phyloP scores from a whole-genome alignment of 2,888 invertebrate species.

The Nemoura dubitans region DNA sequence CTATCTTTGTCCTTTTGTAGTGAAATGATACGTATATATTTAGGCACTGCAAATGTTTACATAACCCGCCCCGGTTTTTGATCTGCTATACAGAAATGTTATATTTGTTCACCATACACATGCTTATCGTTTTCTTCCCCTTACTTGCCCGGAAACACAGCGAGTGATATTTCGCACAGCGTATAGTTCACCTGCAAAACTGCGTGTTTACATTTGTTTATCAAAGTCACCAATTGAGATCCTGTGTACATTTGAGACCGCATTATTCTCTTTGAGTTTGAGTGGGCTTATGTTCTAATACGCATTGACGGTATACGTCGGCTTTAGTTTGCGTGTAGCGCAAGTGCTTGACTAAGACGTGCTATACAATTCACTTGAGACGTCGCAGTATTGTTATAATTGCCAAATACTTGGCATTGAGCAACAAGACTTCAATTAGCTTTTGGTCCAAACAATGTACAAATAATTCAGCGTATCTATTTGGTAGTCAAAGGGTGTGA shows the following conservation, averaged over 20 bases:
- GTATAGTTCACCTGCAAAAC: background rate
- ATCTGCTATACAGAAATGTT: no score
- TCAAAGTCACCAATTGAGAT: constrained; percentile 39
- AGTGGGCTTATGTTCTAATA: constrained; percentile 24
- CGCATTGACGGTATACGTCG: background rate
- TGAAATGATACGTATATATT: no score
- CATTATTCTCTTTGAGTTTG: constrained; percentile 42
- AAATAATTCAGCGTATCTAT: constrained; percentile 13
- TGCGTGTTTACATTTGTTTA: constrained; percentile 34
- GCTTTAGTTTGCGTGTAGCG: background rate
- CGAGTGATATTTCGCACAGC: background rate
- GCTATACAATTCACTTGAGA: constrained; percentile 9
- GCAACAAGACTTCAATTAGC: constrained; percentile 30
- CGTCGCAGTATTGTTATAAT: constrained; percentile 25
- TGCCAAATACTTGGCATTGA: constrained; percentile 28
- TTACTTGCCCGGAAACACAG: background rate
- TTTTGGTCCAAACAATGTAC: constrained; percentile 28
- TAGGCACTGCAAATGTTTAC: no score
- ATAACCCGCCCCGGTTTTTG: no score
- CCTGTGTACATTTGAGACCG: constrained; percentile 45
- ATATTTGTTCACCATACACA: no score
- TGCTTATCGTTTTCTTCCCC: no score
- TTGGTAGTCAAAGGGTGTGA: constrained; percentile 27
- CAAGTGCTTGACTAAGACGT: background rate
- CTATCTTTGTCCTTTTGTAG: no score